Conservation (phyloP, 2,113 vertebrate genomes). For the Delphinus delphis region DNA sequence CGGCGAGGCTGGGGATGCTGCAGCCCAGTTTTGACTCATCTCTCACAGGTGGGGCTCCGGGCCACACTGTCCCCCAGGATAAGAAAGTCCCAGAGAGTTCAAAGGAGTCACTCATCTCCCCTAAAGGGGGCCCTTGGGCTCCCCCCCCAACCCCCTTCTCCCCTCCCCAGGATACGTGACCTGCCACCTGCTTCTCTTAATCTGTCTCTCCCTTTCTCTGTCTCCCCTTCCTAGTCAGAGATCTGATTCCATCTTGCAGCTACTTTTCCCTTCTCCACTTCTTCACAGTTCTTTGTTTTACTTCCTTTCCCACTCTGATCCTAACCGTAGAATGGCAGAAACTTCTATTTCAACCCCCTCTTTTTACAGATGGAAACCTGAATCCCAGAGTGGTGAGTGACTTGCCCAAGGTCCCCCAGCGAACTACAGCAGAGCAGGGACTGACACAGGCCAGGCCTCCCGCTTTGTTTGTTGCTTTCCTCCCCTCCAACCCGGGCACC, state of each 20-base stretch:
- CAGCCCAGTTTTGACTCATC: conserved; percentile 62
- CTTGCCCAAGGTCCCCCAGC: background rate
- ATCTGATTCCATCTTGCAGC: background rate
- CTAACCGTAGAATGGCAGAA: background rate
- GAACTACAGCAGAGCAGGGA: background rate
- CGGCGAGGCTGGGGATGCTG: background rate
- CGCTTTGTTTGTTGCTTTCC: background rate
- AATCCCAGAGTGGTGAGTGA: background rate
- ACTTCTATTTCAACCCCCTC: background rate
- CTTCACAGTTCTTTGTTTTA: conserved; percentile 56
- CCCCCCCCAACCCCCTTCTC: background rate
- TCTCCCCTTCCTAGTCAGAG: background rate
- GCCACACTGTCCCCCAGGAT: background rate
- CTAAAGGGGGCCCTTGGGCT: background rate
- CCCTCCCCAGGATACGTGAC: background rate
- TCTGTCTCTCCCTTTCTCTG: background rate
- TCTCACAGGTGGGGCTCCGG: background rate
- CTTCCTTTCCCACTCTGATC: conserved; percentile 30
- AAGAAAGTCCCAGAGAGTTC: background rate
- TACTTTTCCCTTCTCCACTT: background rate
- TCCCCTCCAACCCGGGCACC: background rate
- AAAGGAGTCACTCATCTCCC: background rate
- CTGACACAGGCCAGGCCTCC: background rate
- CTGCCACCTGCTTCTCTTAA: background rate
- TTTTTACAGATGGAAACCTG: conserved; percentile 6